These are phyloP conservation scores for Dasysyrphus tricinctus DNA, from an alignment of 2,888 invertebrate species.

Conservation along the genomic window DNA sequence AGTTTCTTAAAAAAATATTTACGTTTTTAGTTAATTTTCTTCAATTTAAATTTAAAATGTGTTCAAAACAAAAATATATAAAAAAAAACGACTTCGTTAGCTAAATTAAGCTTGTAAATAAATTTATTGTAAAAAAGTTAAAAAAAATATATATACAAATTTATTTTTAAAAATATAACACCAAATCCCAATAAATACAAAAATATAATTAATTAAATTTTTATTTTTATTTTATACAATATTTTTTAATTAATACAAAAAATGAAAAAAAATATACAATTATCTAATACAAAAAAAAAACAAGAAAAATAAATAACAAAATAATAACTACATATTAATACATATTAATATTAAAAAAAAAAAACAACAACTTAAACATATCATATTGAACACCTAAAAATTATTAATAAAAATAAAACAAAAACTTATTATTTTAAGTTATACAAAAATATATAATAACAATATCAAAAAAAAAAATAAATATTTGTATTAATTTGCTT, in stretches of 20 bases:
- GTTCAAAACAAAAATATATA: neutral
- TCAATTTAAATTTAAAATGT: neutral
- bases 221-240: slow-evolving; percentile 34
- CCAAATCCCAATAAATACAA: neutral
- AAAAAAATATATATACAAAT: slow-evolving; percentile 11
- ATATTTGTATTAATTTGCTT: slow-evolving; percentile 42
- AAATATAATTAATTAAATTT: neutral
- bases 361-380: slow-evolving; percentile 80
- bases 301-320: slow-evolving; percentile 21
- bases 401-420: slow-evolving; percentile 68
- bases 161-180: neutral
- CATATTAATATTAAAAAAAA: slow-evolving; percentile 37
- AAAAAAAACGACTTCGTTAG: neutral
- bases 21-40: too few relatives aligned
- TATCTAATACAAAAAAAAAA: slow-evolving; percentile 39
- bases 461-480: slow-evolving; percentile 41
- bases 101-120: slow-evolving; percentile 15
- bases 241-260: slow-evolving; percentile 20
- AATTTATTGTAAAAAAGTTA: neutral
- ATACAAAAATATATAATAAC: slow-evolving; percentile 48
- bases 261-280: slow-evolving; percentile 20
- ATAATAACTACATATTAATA: slow-evolving; percentile 41
- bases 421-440: slow-evolving; percentile 58
- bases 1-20: too few relatives aligned
- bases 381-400: slow-evolving; percentile 82